Conservation (phyloP, 2,888 invertebrate species). For the Phasia obesa region DNA sequence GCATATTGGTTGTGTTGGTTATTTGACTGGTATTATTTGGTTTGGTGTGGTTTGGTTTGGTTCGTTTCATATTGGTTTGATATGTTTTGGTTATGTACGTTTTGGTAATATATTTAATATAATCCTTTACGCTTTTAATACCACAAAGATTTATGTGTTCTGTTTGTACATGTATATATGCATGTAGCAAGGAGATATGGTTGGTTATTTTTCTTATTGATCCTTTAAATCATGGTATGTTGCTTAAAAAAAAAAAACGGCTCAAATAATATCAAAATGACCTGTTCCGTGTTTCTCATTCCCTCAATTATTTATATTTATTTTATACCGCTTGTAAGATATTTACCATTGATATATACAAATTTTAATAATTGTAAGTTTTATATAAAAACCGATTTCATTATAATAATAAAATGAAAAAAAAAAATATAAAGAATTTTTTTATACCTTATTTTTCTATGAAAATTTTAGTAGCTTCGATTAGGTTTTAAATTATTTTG, state of each 20-base stretch:
- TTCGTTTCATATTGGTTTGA: slow-evolving; percentile 45
- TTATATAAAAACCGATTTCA: not conserved
- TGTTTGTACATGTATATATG: not conserved
- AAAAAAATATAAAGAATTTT: too few species aligned
- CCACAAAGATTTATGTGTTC: slow-evolving; percentile 64
- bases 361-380: not conserved
- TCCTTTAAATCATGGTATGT: slow-evolving; percentile 23
- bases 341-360: not conserved
- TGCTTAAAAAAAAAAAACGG: too few species aligned
- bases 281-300: not conserved
- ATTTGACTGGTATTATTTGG: slow-evolving; percentile 41
- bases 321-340: not conserved
- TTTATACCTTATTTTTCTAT: too few species aligned
- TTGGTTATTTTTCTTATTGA: slow-evolving; percentile 23
- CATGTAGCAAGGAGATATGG: not conserved
- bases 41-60: slow-evolving; percentile 19
- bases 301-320: not conserved
- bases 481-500: too few species aligned
- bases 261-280: slow-evolving; percentile 11
- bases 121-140: slow-evolving; percentile 70
- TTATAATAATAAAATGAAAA: too few species aligned
- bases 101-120: slow-evolving; percentile 65
- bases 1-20: slow-evolving; percentile 39
- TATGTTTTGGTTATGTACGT: slow-evolving; percentile 14
- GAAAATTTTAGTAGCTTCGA: too few species aligned